Evolutionary conservation across 2,888 invertebrate species (phyloP).

Genomic region (Chymomyza fuscimana): DNA sequence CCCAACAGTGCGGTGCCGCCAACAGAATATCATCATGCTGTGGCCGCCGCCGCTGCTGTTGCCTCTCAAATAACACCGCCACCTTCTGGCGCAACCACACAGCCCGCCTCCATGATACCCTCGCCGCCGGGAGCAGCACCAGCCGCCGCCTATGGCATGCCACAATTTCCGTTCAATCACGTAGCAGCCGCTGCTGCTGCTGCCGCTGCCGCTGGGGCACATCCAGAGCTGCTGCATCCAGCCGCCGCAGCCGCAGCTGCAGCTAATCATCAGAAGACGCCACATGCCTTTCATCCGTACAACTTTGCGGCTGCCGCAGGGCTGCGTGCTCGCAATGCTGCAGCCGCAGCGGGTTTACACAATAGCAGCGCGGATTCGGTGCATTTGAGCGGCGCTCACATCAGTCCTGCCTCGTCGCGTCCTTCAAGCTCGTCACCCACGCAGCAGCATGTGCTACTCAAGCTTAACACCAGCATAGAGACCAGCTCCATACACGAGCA

Average conservation of each 20-base stretch:
- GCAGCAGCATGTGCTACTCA: slow-evolving; percentile 62
- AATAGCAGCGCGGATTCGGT: slow-evolving; percentile 62
- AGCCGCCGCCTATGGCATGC: slow-evolving; percentile 79
- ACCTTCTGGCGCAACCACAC: slow-evolving; percentile 37
- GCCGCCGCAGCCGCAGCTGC: slow-evolving; percentile 53
- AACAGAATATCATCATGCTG: slow-evolving; percentile 42
- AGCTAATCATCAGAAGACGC: slow-evolving; percentile 40
- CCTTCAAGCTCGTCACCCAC: slow-evolving; percentile 78
- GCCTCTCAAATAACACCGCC: slow-evolving; percentile 37
- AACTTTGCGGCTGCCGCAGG: slow-evolving; percentile 80
- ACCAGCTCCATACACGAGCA: slow-evolving; percentile 83
- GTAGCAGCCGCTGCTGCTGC: slow-evolving; percentile 76
- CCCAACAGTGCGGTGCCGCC: slow-evolving; percentile 14
- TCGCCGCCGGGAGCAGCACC: slow-evolving; percentile 80
- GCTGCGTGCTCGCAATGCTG: slow-evolving; percentile 71
- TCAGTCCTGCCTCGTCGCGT: slow-evolving; percentile 77
- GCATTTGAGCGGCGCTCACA: slow-evolving; percentile 72
- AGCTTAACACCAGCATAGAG: slow-evolving; percentile 82
- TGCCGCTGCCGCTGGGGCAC: slow-evolving; percentile 60
- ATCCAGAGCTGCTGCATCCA: slow-evolving; percentile 80
- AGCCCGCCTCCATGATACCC: slow-evolving; percentile 79
- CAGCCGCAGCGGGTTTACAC: slow-evolving; percentile 52
- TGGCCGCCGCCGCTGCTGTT: not conserved
- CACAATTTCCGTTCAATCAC: slow-evolving; percentile 82
- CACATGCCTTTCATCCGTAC: slow-evolving; percentile 82